A percentile compares a stretch with the other conserved stretches of the same genome.
Evolutionary conservation across 2,888 invertebrate genomes (phyloP).

Genomic region (Lochmaea crataegi): DNA sequence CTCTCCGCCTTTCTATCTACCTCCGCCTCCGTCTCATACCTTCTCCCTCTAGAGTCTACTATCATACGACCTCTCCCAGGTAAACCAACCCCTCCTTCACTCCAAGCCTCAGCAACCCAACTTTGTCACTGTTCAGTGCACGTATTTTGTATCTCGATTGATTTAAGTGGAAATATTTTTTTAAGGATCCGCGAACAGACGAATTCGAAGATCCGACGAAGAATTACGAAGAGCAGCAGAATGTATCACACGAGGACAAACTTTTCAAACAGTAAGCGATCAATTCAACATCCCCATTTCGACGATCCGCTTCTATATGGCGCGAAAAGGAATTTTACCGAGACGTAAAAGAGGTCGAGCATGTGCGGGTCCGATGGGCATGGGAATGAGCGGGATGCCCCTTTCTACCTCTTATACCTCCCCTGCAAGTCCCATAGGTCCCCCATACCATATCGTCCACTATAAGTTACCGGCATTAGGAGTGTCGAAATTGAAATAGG

Average conservation of each 20-base stretch:
- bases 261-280: conserved; percentile 88
- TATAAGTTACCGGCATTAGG: conserved; percentile 77
- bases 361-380: conserved; percentile 67
- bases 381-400: conserved; percentile 49
- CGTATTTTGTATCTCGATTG: too few species aligned
- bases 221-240: conserved; percentile 84
- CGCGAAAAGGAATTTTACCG: conserved; percentile 84
- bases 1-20: too few species aligned
- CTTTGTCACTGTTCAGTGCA: too few species aligned
- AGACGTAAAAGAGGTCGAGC: conserved; percentile 80
- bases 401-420: conserved; percentile 61
- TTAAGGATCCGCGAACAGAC: conserved; percentile 59
- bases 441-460: conserved; percentile 82
- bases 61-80: too few species aligned
- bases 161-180: background rate
- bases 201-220: conserved; percentile 81
- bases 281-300: conserved; percentile 90
- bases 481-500: conserved; percentile 66
- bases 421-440: conserved; percentile 74
- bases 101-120: too few species aligned
- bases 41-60: too few species aligned
- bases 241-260: conserved; percentile 87
- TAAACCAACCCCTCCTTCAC: too few species aligned
- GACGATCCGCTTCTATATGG: conserved; percentile 90
- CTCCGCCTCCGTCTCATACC: too few species aligned